Base-by-base conservation (phyloP, 2,113 vertebrate species). In the Pimephales promelas region DNA sequence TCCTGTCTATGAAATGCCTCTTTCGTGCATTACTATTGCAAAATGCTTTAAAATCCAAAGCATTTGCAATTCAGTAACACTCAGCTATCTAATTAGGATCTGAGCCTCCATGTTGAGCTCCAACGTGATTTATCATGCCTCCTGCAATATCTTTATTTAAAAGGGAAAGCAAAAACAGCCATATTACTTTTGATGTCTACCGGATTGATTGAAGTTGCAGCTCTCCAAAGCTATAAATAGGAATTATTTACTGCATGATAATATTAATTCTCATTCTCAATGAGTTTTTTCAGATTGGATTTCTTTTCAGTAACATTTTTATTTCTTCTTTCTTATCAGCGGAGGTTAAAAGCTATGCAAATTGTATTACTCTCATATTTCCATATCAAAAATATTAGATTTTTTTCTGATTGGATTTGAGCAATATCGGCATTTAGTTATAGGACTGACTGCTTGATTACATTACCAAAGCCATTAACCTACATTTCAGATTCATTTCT, bases 1-100 rank as follows among this genome's bases (percentile, higher is more conserved):
- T 85, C 74, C 68, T 61, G 62, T 76, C 76, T 76, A 76, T 80
- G 80, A 79, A 45, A 87, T 76, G 43, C 31, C 43, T 84, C 49
- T 77, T 22, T 28, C n/a, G 7, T 47, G n/a, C 66, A 13, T 64
- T 45, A 31, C 62, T 40, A 13, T 43, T 59, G 7, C 61, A 80
- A 43, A 61, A 13, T 14, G 43, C 43, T 80, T 40, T 24, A 49
- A 52, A 47, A 31, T 10, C 20, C 61, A 52, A 68, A 45, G 13
- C 57, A 79, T 47, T 79, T 45, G 20, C 36, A 47, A 68, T 80
- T 61, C 62, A 80, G 45, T 68, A 43, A 66, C 45, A 66, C 14
- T 64, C 61, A 20, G 26, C 61, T 64, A 22, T 66, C 45, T 80
- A 62, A 79, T 79, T 79, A 62, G 36, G 36, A 79, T 79, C 76